Conservation (phyloP, 2,797 vertebrate species). For the Neoniphon sammara region DNA sequence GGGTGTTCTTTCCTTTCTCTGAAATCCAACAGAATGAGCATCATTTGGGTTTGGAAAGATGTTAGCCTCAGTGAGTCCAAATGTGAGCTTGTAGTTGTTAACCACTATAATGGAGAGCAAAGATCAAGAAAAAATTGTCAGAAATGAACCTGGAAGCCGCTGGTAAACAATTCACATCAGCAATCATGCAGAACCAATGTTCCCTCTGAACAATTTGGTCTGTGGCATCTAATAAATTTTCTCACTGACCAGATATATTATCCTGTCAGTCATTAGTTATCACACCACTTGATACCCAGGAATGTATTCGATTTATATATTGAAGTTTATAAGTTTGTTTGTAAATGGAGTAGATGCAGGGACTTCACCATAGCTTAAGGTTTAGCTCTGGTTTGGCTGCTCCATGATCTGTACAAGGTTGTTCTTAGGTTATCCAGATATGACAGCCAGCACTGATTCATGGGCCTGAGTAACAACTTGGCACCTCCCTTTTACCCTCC, state of each 20-base stretch:
- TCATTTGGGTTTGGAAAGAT: not conserved
- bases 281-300: not conserved
- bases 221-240: no score
- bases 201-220: no score
- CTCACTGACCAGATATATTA: no score
- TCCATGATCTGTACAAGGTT: constrained; percentile 41
- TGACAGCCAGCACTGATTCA: constrained; percentile 56
- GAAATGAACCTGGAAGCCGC: not conserved
- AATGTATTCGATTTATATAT: not conserved
- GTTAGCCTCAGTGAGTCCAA: not conserved
- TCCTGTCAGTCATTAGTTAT: no score
- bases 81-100: not conserved
- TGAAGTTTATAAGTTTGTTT: not conserved
- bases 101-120: not conserved
- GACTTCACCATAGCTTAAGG: not conserved
- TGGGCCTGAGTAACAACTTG: constrained; percentile 41
- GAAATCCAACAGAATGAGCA: no score
- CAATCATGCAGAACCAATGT: no score
- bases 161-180: no score
- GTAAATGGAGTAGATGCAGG: constrained; percentile 7
- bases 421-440: constrained; percentile 51
- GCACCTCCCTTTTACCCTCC: constrained; percentile 33
- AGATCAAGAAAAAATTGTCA: not conserved
- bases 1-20: no score
- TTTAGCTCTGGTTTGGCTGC: constrained; percentile 18